A percentile compares a stretch with the other conserved stretches of the same genome.
Evolutionary conservation across 2,113 vertebrate genomes (phyloP).

Genomic region (Odobenus rosmarus): DNA sequence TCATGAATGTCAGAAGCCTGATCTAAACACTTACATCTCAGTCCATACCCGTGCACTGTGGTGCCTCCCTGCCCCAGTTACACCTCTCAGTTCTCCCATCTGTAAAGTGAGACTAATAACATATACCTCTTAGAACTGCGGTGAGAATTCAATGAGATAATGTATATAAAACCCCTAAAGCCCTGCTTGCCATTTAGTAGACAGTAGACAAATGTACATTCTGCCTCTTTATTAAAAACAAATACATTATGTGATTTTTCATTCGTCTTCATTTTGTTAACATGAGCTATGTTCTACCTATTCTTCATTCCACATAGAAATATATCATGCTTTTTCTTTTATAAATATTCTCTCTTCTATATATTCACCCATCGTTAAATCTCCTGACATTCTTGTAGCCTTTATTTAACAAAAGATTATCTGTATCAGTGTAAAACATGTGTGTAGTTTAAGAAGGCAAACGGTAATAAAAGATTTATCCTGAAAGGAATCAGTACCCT

Average conservation of each 20-base stretch:
- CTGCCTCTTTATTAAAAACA: background rate
- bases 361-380: background rate
- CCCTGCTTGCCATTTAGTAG: background rate
- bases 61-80: background rate
- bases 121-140: background rate
- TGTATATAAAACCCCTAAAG: background rate
- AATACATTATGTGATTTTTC: background rate
- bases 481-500: background rate
- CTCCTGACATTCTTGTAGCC: background rate
- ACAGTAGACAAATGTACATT: background rate
- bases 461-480: background rate
- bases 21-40: background rate
- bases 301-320: background rate
- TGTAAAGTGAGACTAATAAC: background rate
- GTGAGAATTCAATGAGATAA: background rate
- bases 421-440: background rate
- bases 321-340: background rate
- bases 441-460: background rate
- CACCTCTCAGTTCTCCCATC: background rate
- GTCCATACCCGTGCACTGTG: background rate
- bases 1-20: background rate
- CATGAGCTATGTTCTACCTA: background rate
- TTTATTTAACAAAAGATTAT: background rate
- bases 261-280: background rate
- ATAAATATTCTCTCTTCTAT: background rate